These are phyloP conservation scores for Trachemys scripta DNA, from an alignment of 2,113 vertebrate genomes.

Conservation along the genomic window DNA sequence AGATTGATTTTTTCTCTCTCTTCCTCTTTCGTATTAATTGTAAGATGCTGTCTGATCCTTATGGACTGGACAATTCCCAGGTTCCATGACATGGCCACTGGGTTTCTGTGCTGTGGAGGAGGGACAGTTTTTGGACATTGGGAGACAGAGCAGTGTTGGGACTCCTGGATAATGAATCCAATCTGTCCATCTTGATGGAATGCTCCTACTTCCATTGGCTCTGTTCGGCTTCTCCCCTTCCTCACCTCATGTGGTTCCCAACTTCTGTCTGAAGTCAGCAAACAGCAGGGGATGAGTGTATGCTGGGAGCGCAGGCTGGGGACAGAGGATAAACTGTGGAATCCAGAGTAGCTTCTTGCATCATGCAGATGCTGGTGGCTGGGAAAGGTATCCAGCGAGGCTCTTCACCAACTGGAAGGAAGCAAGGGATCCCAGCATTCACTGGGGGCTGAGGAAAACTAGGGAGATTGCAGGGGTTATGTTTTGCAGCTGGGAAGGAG, in stretches of 20 bases:
- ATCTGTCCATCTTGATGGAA: neutral
- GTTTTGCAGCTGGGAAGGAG: neutral
- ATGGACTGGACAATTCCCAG: neutral
- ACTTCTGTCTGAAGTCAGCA: neutral
- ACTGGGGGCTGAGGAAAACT: neutral
- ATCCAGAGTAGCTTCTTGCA: neutral
- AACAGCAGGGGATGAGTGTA: neutral
- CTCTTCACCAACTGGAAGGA: neutral
- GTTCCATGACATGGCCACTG: neutral
- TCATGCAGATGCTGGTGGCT: neutral
- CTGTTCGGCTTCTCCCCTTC: neutral
- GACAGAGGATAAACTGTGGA: neutral
- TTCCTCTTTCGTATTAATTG: neutral
- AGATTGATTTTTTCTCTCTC: neutral
- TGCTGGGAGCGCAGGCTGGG: neutral
- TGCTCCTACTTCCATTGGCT: neutral
- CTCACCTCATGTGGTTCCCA: neutral
- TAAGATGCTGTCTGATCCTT: neutral
- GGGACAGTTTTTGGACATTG: neutral
- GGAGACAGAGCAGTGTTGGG: neutral
- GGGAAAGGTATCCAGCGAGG: neutral
- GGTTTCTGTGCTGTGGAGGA: conserved; percentile 5
- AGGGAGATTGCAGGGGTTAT: neutral
- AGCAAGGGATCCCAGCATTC: neutral
- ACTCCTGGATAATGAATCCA: neutral